phyloP scores from a whole-genome alignment of 2,888 invertebrate genomes.

The Stenotaenia linearis region DNA sequence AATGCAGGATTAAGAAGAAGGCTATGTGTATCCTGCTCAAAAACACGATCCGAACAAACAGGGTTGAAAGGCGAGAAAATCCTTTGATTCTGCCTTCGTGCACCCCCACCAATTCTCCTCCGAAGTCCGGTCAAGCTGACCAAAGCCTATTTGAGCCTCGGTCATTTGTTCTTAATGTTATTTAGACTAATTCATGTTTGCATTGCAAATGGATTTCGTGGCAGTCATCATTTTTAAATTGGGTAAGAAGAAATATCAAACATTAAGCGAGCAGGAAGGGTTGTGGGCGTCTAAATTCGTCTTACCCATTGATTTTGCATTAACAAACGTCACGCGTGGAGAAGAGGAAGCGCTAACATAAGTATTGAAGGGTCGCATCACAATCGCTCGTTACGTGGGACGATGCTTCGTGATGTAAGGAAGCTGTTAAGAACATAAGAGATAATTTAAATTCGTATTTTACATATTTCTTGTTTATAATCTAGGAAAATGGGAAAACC shows the following conservation, averaged over 20 bases:
- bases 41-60: slow-evolving; percentile 18
- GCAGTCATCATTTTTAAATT: slow-evolving; percentile 24
- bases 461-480: background rate
- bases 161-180: slow-evolving; percentile 26
- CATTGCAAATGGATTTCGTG: slow-evolving; percentile 19
- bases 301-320: slow-evolving; percentile 32
- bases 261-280: slow-evolving; percentile 10
- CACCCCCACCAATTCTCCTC: slow-evolving; percentile 15
- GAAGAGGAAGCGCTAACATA: background rate
- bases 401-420: background rate
- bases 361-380: slow-evolving; percentile 3
- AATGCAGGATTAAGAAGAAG: slow-evolving; percentile 18
- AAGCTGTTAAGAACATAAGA: background rate
- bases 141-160: slow-evolving; percentile 18
- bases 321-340: slow-evolving; percentile 29
- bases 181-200: slow-evolving; percentile 24
- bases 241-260: slow-evolving; percentile 13
- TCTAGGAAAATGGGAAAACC: background rate
- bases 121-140: slow-evolving; percentile 22
- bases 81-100: slow-evolving; percentile 24
- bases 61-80: slow-evolving; percentile 26
- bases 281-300: slow-evolving; percentile 27
- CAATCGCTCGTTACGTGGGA: background rate
- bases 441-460: background rate
- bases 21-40: slow-evolving; percentile 5